phyloP scores from a whole-genome alignment of 2,113 vertebrate genomes.

The Clarias macrocephalus region DNA sequence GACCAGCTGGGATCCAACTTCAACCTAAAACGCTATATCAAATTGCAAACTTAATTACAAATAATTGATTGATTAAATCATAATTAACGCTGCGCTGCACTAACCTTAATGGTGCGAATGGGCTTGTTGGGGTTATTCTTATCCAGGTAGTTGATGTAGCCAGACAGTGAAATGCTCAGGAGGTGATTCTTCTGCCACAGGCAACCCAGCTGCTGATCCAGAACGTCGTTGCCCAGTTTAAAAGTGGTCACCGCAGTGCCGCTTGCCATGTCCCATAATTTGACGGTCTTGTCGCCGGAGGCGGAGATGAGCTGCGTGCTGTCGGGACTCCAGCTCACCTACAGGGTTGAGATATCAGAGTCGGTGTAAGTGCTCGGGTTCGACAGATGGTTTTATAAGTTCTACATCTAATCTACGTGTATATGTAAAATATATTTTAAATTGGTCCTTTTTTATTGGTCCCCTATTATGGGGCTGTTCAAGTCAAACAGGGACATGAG shows the following conservation, averaged over 20 bases:
- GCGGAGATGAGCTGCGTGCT: constrained; percentile 89
- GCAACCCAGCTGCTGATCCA: constrained; percentile 96
- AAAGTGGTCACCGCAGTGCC: constrained; percentile 85
- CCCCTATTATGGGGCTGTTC: too few species aligned
- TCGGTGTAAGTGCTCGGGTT: background rate
- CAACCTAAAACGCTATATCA: background rate
- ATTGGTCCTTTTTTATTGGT: too few species aligned
- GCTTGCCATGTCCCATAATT: constrained; percentile 88
- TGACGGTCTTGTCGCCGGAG: constrained; percentile 94
- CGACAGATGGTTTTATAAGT: background rate
- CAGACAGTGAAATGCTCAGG: constrained; percentile 87
- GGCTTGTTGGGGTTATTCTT: constrained; percentile 90
- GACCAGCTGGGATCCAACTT: background rate
- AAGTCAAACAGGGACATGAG: too few species aligned
- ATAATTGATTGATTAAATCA: too few species aligned
- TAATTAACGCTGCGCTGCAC: background rate
- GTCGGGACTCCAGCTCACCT: constrained; percentile 90
- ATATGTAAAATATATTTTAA: accelerated
- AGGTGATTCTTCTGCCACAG: constrained; percentile 93
- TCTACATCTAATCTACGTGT: too few species aligned
- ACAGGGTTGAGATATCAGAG: background rate
- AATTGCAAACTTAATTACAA: background rate
- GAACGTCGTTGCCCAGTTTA: constrained; percentile 82
- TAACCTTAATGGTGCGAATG: constrained; percentile 87
- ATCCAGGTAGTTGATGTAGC: constrained; percentile 97